Percentiles rank a stretch among this genome's conserved stretches.
These are phyloP conservation scores for Apodemus speciosus DNA, from an alignment of 2,113 vertebrate genomes.

Conservation along the genomic window DNA sequence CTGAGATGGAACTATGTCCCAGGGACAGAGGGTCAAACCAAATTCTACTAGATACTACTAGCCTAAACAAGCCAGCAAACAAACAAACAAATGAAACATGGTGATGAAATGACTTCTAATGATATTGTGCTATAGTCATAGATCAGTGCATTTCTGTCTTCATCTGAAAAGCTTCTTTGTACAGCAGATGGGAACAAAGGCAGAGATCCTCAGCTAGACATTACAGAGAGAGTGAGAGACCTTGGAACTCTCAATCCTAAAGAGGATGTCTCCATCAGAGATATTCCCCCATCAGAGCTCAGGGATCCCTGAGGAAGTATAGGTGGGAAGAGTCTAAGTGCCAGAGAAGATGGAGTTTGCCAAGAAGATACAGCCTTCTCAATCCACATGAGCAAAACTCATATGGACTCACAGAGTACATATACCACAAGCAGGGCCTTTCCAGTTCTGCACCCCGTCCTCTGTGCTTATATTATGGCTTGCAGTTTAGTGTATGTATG, in stretches of 20 bases:
- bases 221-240: background rate
- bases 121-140: background rate
- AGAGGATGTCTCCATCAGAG: background rate
- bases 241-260: too few relatives aligned
- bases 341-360: background rate
- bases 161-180: background rate
- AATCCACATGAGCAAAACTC: background rate
- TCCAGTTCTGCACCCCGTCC: accelerated
- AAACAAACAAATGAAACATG: background rate
- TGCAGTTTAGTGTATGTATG: background rate
- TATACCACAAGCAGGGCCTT: background rate
- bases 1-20: too few relatives aligned
- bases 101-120: background rate
- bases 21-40: too few relatives aligned
- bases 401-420: background rate
- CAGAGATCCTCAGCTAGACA: background rate
- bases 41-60: background rate
- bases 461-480: background rate
- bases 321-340: background rate
- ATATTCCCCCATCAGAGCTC: too few relatives aligned
- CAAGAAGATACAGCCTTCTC: background rate
- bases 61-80: background rate
- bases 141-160: background rate
- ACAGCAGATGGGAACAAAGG: background rate
- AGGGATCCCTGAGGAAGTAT: background rate